These are phyloP conservation scores for Lasioglossum leucozonium DNA, from an alignment of 2,888 invertebrate genomes.

Conservation along the genomic window DNA sequence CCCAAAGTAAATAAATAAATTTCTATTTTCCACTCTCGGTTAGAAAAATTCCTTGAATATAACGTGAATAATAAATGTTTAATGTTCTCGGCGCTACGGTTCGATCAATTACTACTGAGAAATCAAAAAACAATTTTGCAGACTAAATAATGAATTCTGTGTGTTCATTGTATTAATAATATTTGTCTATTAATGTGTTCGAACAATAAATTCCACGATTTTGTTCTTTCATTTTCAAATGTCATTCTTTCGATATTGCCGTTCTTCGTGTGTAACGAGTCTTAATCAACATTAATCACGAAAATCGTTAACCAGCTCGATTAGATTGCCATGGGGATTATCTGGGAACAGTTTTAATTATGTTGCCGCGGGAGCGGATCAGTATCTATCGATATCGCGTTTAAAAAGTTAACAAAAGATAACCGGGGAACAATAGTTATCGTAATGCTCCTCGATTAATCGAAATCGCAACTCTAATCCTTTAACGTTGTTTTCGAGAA, in stretches of 20 bases:
- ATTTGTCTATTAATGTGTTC: not conserved
- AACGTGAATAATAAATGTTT: too few relatives aligned
- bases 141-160: not conserved
- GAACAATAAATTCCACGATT: not conserved
- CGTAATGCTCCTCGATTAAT: not conserved
- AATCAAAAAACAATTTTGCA: too few relatives aligned
- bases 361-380: not conserved
- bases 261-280: not conserved
- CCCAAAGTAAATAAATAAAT: not conserved
- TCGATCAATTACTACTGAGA: too few relatives aligned
- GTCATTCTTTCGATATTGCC: not conserved
- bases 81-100: too few relatives aligned
- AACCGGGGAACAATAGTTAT: not conserved
- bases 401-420: not conserved
- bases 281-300: not conserved
- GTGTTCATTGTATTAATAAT: not conserved
- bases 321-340: conserved; percentile 1
- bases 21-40: not conserved
- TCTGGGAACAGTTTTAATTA: not conserved
- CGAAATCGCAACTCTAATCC: not conserved
- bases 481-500: not conserved
- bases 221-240: too few relatives aligned
- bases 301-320: not conserved
- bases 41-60: not conserved
- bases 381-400: not conserved